Percentiles rank a stretch among this genome's conserved stretches.
Conservation (phyloP, 2,888 invertebrate genomes). For the Acholoe squamosa region DNA sequence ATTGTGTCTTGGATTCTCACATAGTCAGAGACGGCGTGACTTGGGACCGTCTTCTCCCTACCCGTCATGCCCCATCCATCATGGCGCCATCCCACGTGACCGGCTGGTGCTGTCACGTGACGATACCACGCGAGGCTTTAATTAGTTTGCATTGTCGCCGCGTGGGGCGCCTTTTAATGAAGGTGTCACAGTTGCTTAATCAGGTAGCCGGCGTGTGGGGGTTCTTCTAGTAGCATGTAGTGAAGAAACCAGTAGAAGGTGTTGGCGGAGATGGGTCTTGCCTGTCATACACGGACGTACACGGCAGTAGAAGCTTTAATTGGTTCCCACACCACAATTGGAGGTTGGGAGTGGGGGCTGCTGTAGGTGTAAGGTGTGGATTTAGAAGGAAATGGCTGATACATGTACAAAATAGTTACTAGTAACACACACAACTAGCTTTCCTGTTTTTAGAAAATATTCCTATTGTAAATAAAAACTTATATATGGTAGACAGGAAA, state of each 20-base stretch:
- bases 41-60: slow-evolving; percentile 5
- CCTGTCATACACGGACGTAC: slow-evolving; percentile 14
- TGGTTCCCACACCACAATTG: background rate
- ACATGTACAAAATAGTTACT: no score
- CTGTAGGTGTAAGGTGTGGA: no score
- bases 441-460: no score
- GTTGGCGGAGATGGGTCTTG: background rate
- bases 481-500: no score
- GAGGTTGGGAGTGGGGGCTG: background rate
- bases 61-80: slow-evolving; percentile 48
- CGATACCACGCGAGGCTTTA: slow-evolving; percentile 29
- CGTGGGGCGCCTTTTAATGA: slow-evolving; percentile 43
- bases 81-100: slow-evolving; percentile 58
- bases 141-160: slow-evolving; percentile 50
- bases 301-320: background rate
- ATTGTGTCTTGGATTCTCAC: background rate
- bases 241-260: background rate
- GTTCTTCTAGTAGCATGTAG: background rate
- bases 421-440: no score
- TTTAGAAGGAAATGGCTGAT: no score
- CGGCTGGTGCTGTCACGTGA: slow-evolving; percentile 33
- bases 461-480: no score
- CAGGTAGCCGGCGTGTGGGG: background rate
- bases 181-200: slow-evolving; percentile 51
- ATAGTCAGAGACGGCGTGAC: background rate